phyloP scores from a whole-genome alignment of 2,888 invertebrate species.

The Dasysyrphus tricinctus region DNA sequence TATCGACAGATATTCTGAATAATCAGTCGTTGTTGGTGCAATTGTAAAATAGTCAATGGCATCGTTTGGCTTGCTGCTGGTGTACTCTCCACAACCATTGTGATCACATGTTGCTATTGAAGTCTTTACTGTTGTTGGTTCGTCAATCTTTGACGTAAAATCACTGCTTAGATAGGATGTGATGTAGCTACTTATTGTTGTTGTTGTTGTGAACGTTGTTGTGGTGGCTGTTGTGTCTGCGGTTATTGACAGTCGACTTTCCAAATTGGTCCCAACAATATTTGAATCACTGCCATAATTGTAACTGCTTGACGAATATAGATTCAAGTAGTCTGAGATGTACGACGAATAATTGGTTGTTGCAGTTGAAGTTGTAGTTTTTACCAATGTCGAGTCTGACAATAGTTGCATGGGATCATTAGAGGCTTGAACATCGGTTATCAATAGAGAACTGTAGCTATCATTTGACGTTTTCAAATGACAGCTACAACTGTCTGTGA shows the following conservation, averaged over 20 bases:
- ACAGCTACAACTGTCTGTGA: slow-evolving; percentile 52
- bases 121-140: slow-evolving; percentile 15
- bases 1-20: slow-evolving; percentile 62
- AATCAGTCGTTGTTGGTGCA: slow-evolving; percentile 60
- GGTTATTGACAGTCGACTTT: slow-evolving; percentile 30
- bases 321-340: slow-evolving; percentile 65
- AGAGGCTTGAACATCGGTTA: neutral
- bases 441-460: neutral
- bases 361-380: slow-evolving; percentile 15
- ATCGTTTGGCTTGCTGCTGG: slow-evolving; percentile 45
- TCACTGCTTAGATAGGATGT: slow-evolving; percentile 48
- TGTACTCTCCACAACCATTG: slow-evolving; percentile 46
- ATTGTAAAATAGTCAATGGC: slow-evolving; percentile 55
- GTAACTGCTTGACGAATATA: slow-evolving; percentile 53
- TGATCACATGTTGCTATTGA: slow-evolving; percentile 52
- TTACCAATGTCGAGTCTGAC: neutral
- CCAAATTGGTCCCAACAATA: slow-evolving; percentile 36
- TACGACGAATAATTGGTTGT: slow-evolving; percentile 65
- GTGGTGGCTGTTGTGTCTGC: slow-evolving; percentile 43
- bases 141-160: slow-evolving; percentile 1
- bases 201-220: slow-evolving; percentile 41
- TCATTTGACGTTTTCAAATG: slow-evolving; percentile 20
- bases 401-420: neutral
- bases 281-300: slow-evolving; percentile 50
- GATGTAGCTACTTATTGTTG: slow-evolving; percentile 37